These are phyloP conservation scores for Microtus ochrogaster DNA, from an alignment of 2,113 vertebrate species.

Conservation along the genomic window DNA sequence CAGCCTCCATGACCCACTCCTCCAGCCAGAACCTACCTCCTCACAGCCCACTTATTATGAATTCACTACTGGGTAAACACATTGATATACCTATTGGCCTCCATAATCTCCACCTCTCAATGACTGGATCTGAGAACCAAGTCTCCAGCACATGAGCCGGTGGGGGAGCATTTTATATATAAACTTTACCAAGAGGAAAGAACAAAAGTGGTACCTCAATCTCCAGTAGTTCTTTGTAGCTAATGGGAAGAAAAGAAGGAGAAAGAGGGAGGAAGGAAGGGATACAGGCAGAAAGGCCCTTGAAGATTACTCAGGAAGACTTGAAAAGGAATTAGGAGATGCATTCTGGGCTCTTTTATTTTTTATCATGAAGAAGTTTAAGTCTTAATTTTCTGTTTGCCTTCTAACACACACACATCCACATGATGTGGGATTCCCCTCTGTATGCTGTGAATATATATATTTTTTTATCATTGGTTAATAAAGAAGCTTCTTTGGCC, in stretches of 20 bases:
- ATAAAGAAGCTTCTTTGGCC: no score
- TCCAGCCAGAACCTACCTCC: not conserved
- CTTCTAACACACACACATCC: slow-evolving; percentile 15
- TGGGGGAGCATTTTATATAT: not conserved
- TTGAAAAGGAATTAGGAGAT: not conserved
- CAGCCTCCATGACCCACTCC: not conserved
- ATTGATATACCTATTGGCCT: not conserved
- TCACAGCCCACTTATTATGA: no score
- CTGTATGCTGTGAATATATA: no score
- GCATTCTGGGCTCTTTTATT: not conserved
- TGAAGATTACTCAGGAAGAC: not conserved
- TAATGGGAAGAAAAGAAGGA: not conserved
- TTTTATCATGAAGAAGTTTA: not conserved
- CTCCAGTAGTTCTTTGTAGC: not conserved
- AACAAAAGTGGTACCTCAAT: not conserved
- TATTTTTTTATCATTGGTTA: no score
- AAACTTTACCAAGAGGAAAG: not conserved
- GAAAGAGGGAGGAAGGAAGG: no score
- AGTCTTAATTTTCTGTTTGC: slow-evolving; percentile 15
- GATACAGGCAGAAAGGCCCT: not conserved
- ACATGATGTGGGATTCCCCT: no score
- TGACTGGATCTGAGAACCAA: not conserved
- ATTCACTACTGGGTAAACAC: not conserved
- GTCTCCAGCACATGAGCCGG: not conserved
- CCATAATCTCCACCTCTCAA: not conserved